Evolutionary conservation across 1,140 invertebrate species (phyloP), one percentile per base, ranked within the genome.

Genomic region (Drosophila sucinea): DNA sequence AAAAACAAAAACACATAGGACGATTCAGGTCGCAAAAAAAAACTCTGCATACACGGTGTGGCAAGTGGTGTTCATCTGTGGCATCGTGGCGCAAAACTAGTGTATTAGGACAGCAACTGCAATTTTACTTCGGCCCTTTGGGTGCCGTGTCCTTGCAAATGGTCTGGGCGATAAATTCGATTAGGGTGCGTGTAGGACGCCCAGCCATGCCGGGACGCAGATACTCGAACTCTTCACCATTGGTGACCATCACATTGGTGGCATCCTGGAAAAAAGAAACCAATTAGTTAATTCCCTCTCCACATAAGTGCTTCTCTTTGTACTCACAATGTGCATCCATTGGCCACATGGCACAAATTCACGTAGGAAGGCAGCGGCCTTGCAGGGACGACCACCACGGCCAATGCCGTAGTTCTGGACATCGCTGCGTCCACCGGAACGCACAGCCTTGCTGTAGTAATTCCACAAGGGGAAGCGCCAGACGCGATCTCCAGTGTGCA

Each of bases 311-410:
- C 17, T 25, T 5, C 30, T 23, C 17, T 1, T 4, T 4, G 1
- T 96, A 58, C 98, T 98, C 91, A 98, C 98, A 56, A 98, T 92
- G 92, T 98, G 98, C 85, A 98, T 92, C 97, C 97, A 98, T 17
- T 94, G 93, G 0, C 77, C 82, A 33, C 95, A 94, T 8, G 94
- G 95, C 3, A 96, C 95, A 92, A 98, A 98, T 92, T 98, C 97
- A 81, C 95, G 93, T 0, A 98, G 93, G 90, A 98, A 98, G 0
- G 97, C 97, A 25, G 98, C 98, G 10, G 97, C 97, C 58, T 95
- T 96, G 74, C 97, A 97, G 3, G 97, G 95, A 63, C 97, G 96
- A 1, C 95, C 97, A 30, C 94, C 95, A 70, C 94, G 93, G 1
- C 93, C 92, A 76, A 94, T 94, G 0, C 94, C 95, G 8, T 97